Base-by-base conservation (phyloP, 2,888 invertebrate species). In the Aleiodes leptofemur region DNA sequence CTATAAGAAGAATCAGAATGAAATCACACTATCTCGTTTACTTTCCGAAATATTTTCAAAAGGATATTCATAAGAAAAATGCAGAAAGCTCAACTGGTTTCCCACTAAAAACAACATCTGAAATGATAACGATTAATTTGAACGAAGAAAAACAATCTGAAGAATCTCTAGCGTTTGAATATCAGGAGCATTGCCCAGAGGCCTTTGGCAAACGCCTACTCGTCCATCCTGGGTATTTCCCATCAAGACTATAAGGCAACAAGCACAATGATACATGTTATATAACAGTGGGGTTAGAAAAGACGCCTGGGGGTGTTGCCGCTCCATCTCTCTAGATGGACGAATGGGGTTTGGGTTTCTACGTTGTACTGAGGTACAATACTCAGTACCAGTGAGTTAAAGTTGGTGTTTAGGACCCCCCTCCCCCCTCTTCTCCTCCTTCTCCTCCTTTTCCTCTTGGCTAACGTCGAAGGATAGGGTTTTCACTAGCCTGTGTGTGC, bases 381-480 rank as follows among this genome's bases (percentile, higher is more conserved):
- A 75, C 73, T 73, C 72, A 51, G 70, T 66, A 64, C 64, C 0
- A 55, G 70, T 43, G 59, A 59, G 43, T 66, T 73, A 51, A 77
- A 77, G 75, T 77, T 76, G 73, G 57, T 51, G 70, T 72, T 73
- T 71, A 72, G 64, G 48, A 48, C 16, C 64, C 64, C 64, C 48
- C 23, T 23, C 48, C 43, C 55, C 64, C 7, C 64, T 23, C 43
- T 38, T 61, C n/a, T 38, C 64, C 53, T 76, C 57, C 48, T 48
- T 43, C 48, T 64, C 55, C 64, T 16, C 64, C 43, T 38, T 61
- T 34, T 38, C 64, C 53, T 76, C 57, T 31, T 16, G 50, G 69
- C 69, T 64, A 38, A 68, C 57, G 69, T 69, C 69, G 48, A 69
- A 73, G 69, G 69, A 55, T 43, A 43, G 16, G 55, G 53, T 50